Base-by-base conservation (phyloP, 2,113 vertebrate genomes). In the Rhinogobius similis region DNA sequence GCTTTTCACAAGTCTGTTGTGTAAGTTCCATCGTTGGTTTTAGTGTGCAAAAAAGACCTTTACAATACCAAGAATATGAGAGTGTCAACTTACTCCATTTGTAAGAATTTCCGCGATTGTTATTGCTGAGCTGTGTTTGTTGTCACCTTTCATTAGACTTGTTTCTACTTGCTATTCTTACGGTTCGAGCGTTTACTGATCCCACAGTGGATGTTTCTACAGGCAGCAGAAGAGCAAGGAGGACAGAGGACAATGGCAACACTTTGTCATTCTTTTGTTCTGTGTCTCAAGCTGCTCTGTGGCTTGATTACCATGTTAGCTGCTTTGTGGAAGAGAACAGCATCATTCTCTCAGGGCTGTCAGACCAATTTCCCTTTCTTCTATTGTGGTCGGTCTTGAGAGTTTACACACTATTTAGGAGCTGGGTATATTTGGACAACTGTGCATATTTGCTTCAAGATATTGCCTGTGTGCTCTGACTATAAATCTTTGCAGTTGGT, bases 291-390 rank as follows among this genome's bases (percentile, higher is more conserved):
- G 70, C 66, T 66, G 36, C 70, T 77, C 63, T 52, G 58, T 21
- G 44, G 69, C 72, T 73, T 85, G 81, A 84, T 87, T 77, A 84
- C 65, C 69, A 66, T 71, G 75, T 72, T 75, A 81, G 79, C 66
- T 24, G 79, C 75, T 82, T 81, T 81, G 79, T 79, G 81, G 65
- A 69, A 70, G 79, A 86, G 72, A 11, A 41, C 21, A 6, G 66
- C 79, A 11, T 76, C 29, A 43, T 55, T 81, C 76, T 82, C 73
- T 38, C 59, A 68, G 41, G 56, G 46, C 72, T 55, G 76, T 87
- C 75, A 87, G 79, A 89, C 77, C 72, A 65, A 65, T 58, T 71
- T 69, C 55, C 69, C 64, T 20, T 70, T 72, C 72, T 23, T 29
- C 77, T 55, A 21, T 67, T 56, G 56, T 74, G 68, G 24, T 50